A percentile compares a stretch with the other conserved stretches of the same genome.
Evolutionary conservation across 2,888 invertebrate species (phyloP).

Genomic region (Dicycla oo): DNA sequence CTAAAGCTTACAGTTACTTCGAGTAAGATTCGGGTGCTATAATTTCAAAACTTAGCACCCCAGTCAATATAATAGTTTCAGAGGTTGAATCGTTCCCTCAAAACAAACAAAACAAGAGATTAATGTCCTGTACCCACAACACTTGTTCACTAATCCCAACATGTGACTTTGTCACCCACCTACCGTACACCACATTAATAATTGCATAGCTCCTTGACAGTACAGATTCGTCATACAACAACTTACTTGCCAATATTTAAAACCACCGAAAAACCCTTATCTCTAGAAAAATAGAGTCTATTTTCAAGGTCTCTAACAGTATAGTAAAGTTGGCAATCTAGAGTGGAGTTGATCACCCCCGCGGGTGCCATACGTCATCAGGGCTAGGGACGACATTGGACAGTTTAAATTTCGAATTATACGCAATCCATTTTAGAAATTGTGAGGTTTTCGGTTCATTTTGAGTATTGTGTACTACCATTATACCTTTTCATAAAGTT

Average conservation of each 20-base stretch:
- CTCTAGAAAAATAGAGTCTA: neutral
- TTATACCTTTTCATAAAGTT: constrained; percentile 1
- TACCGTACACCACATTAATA: constrained; percentile 71
- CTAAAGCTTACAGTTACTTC: neutral
- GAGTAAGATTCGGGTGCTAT: no score
- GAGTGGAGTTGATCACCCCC: constrained; percentile 82
- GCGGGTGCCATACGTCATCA: constrained; percentile 84
- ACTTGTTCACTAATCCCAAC: constrained; percentile 63
- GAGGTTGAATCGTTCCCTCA: constrained; percentile 33
- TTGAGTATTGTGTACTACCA: constrained; percentile 19
- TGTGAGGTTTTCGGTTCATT: constrained; percentile 54
- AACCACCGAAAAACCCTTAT: constrained; percentile 8
- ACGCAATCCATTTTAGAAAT: constrained; percentile 81
- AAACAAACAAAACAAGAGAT: constrained; percentile 61
- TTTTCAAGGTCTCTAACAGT: neutral
- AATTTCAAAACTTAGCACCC: neutral
- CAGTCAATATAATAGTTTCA: constrained; percentile 13
- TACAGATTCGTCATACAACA: constrained; percentile 74
- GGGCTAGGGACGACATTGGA: constrained; percentile 74
- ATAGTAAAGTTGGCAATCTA: constrained; percentile 54
- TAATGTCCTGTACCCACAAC: constrained; percentile 53
- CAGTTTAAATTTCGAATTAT: constrained; percentile 85
- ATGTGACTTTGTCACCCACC: constrained; percentile 65
- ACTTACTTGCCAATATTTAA: constrained; percentile 46
- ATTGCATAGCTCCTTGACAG: constrained; percentile 72